A percentile compares a stretch with the other conserved stretches of the same genome.
phyloP scores from a whole-genome alignment of 2,113 vertebrate genomes.

The Desmodus rotundus region DNA sequence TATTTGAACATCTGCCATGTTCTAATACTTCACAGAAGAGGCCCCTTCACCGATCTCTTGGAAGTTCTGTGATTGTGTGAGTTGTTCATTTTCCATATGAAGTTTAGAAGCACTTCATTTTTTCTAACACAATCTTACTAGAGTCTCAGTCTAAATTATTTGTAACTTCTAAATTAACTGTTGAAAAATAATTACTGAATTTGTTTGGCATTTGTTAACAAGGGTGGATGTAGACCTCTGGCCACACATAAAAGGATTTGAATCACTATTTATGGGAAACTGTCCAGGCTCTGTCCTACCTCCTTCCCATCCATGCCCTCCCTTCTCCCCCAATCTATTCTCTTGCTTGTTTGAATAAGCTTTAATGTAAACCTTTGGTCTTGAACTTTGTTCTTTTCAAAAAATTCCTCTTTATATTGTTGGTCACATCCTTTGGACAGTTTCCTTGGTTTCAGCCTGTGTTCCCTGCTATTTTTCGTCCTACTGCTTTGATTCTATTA shows the following conservation, averaged over 20 bases:
- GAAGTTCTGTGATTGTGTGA: background rate
- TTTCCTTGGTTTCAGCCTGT: background rate
- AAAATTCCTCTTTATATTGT: background rate
- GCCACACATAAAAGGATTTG: background rate
- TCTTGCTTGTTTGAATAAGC: background rate
- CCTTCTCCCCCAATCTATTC: background rate
- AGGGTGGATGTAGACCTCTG: background rate
- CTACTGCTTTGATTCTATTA: background rate
- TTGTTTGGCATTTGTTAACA: background rate
- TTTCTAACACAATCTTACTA: background rate
- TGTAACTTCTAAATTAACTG: background rate
- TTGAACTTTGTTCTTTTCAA: background rate
- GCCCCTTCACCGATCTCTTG: background rate
- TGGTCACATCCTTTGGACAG: background rate
- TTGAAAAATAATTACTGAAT: slow-evolving; percentile 4
- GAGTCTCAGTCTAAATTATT: background rate
- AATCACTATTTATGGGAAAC: background rate
- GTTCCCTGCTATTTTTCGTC: background rate
- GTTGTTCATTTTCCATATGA: background rate
- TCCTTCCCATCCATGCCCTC: background rate
- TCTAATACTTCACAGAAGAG: background rate
- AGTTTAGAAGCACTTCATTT: background rate
- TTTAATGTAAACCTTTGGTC: background rate
- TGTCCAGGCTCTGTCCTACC: background rate
- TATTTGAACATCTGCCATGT: background rate